Evolutionary conservation across 2,797 vertebrate species (phyloP), one percentile per base, ranked within the genome.

Genomic region (Podarcis lilfordi): DNA sequence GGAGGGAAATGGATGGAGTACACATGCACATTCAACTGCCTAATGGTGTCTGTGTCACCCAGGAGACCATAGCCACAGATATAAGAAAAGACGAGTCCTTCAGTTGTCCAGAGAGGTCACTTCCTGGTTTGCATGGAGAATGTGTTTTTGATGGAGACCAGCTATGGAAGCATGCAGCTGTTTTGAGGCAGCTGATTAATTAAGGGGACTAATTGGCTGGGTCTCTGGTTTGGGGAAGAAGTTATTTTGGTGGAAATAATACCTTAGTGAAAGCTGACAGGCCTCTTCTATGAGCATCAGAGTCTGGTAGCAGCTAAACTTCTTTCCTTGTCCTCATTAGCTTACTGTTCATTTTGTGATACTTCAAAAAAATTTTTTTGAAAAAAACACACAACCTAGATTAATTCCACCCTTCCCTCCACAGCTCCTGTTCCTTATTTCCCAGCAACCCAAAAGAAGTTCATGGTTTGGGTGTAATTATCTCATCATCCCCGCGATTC

Each of bases 401-500:
- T 61, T 8, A 66, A 50, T 75, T 40, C 29, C 15, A 19, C 10
- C 25, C 27, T 8, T 23, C 0, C 11, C 13, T 10, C 40, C 23
- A 4, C 29, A 13, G 25, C 3, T 13, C 55, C 68, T 17, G 10
- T 1, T 3, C 5, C 8, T 77, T 45, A 19, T 66, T 66, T 3
- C 74, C 10, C 19, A 29, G 32, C 25, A 59, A 40, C 64, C 45
- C 29, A 25, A 40, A 69, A 78, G 11, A 69, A 9, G 32, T 68
- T 83, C 43, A 9, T 19, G 59, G 43, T 55, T 69, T 6, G 32
- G 72, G 61, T 15, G 0, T 84, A 88, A 88, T 88, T 84, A 83
- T 83, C 86, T 88, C 81, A 88, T 88, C 87, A 83, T 59, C 74
- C 19, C 32, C 21, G 61, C 43, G 15, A 69, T 88, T 74, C 78